phyloP scores from a whole-genome alignment of 2,797 vertebrate species.

The Centropyge bicolor region DNA sequence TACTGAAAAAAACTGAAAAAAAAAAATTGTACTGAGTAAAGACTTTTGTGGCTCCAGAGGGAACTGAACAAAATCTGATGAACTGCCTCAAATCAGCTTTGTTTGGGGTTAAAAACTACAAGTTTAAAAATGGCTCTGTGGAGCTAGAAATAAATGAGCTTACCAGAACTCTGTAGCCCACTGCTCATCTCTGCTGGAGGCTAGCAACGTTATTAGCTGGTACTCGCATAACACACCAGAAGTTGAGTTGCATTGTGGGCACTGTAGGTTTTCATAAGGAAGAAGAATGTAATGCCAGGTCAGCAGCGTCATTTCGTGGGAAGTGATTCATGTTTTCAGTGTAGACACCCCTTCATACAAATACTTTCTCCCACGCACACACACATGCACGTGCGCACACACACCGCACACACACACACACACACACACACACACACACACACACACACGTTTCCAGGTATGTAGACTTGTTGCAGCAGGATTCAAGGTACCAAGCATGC shows the following conservation, averaged over 20 bases:
- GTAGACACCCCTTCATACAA: slow-evolving; percentile 20
- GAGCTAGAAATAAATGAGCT: neutral
- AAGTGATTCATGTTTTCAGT: slow-evolving; percentile 35
- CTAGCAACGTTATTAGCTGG: neutral
- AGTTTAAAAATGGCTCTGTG: neutral
- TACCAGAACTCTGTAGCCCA: neutral
- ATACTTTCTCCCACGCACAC: slow-evolving; percentile 27
- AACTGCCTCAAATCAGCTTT: neutral
- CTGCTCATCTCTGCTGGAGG: neutral
- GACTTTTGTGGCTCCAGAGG: neutral
- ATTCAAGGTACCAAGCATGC: slow-evolving; percentile 35
- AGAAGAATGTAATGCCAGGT: slow-evolving; percentile 9
- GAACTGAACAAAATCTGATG: slow-evolving; percentile 9
- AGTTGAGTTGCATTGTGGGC: too few species aligned
- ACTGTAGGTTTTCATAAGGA: too few species aligned
- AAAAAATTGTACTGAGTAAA: neutral
- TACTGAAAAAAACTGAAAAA: neutral
- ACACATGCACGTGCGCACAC: too few species aligned
- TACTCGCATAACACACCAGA: too few species aligned
- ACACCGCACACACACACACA: slow-evolving; percentile 35
- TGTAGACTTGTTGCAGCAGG: slow-evolving; percentile 78
- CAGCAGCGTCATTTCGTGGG: slow-evolving; percentile 33
- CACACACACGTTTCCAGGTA: slow-evolving; percentile 60
- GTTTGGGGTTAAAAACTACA: neutral
- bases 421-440: slow-evolving; percentile 36